phyloP scores from a whole-genome alignment of 1,140 invertebrate species.

The Sweltsa coloradensis region DNA sequence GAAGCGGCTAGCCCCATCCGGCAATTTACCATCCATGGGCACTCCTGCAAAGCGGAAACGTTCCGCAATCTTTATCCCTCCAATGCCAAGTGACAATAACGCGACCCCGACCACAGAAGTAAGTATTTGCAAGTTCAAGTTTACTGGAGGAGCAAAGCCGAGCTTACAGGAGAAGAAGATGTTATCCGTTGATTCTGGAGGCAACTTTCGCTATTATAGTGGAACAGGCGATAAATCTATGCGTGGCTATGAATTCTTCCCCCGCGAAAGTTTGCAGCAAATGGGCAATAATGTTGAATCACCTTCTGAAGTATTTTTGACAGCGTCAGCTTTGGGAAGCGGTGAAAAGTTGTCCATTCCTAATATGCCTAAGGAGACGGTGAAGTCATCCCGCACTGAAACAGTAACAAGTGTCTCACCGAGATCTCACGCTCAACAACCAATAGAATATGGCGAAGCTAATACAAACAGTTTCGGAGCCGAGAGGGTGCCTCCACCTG shows the following conservation, averaged over 20 bases:
- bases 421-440: too few species aligned
- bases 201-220: constrained; percentile 71
- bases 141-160: constrained; percentile 77
- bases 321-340: constrained; percentile 1
- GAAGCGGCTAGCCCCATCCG: constrained; percentile 4
- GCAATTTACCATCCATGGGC: neutral
- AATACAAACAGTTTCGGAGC: too few species aligned
- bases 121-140: constrained; percentile 90
- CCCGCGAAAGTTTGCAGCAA: constrained; percentile 51
- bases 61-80: constrained; percentile 69
- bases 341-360: neutral
- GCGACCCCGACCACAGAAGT: constrained; percentile 63
- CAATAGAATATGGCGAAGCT: too few species aligned
- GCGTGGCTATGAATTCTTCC: constrained; percentile 63
- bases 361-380: too few species aligned
- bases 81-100: constrained; percentile 54
- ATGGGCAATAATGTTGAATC: constrained; percentile 2
- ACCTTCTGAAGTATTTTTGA: neutral
- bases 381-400: too few species aligned
- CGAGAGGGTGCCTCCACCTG: too few species aligned
- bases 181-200: constrained; percentile 72
- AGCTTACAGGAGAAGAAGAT: constrained; percentile 82
- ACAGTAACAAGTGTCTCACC: too few species aligned
- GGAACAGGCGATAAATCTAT: constrained; percentile 61
- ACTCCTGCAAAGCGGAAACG: constrained; percentile 54